Conservation (phyloP, 2,113 vertebrate species). For the Rhizomys pruinosus region DNA sequence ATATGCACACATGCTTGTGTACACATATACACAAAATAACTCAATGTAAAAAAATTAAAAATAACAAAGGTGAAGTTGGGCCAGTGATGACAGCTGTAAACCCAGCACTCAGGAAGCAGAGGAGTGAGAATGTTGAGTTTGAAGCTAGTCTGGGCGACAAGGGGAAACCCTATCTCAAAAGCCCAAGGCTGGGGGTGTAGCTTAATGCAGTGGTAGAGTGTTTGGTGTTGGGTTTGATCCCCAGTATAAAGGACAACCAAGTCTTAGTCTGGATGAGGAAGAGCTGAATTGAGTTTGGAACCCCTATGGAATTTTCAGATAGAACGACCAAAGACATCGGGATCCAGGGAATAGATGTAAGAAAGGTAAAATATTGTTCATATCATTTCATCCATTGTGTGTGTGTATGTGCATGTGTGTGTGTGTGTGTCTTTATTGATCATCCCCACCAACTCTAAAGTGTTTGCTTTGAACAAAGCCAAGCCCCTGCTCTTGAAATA, state of each 20-base stretch:
- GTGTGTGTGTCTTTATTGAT: neutral
- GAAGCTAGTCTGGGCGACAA: neutral
- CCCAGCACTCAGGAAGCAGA: neutral
- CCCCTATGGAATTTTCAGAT: neutral
- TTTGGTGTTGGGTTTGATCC: neutral
- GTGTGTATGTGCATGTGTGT: neutral
- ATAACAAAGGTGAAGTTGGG: neutral
- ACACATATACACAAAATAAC: neutral
- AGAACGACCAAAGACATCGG: neutral
- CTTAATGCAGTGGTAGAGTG: neutral
- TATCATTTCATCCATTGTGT: constrained; percentile 22
- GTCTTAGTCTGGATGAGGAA: neutral
- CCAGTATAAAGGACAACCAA: neutral
- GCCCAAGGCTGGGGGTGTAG: neutral
- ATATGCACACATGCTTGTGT: too few relatives aligned
- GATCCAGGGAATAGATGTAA: neutral
- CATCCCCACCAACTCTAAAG: neutral
- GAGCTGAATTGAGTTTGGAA: neutral
- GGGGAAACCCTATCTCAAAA: neutral
- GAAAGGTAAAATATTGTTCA: neutral
- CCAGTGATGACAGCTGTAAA: neutral
- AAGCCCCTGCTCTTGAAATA: neutral
- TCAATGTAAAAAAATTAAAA: neutral
- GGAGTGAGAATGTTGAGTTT: too few relatives aligned
- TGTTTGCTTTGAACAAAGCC: neutral